Base-by-base conservation (phyloP, 2,888 invertebrate species). In the Apotomis betuletana region DNA sequence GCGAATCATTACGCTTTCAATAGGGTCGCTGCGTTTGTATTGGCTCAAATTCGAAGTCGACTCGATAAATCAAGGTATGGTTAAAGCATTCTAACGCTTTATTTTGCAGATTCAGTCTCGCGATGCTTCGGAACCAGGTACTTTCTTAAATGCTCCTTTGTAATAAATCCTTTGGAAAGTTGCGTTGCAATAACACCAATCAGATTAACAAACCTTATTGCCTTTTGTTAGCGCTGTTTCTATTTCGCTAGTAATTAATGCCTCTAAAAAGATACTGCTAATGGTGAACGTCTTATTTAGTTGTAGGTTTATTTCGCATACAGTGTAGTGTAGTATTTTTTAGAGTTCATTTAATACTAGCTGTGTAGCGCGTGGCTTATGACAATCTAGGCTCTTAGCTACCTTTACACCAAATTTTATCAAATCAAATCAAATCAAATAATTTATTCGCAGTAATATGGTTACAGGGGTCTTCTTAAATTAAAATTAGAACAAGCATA, bases 121-220 rank as follows among this genome's bases (percentile, higher is more conserved):
- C 83, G 91, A 91, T 91, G 85, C 83, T 80, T 82, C 75, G 77
- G 65, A 76, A 74, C 80, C 81, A 84, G 87, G 84, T 78, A 81
- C 84, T 82, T 82, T 87, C 85, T 87, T 89, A 89, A 89, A 89
- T 88, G 87, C 87, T 87, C 85, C 87, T 87, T 89, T 86, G 90
- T 86, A 91, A 91, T 91, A 92, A 92, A 92, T 91, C 88, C 83
- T 76, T 76, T 76, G 79, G 87, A 88, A 87, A 86, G 87, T 85
- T 89, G 85, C 87, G 86, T 89, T 90, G 87, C 88, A 88, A 90
- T 90, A 91, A 89, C 87, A 88, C 80, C 80, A 86, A 92, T 91
- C 90, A 88, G 92, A 92, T 92, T 89, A 87, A 87, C 77, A 82
- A 84, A 80, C 82, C 83, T 81, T 85, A 88, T 87, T 90, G 83